Evolutionary conservation across 2,797 vertebrate species (phyloP).

Genomic region (Ptychadena robeensis): DNA sequence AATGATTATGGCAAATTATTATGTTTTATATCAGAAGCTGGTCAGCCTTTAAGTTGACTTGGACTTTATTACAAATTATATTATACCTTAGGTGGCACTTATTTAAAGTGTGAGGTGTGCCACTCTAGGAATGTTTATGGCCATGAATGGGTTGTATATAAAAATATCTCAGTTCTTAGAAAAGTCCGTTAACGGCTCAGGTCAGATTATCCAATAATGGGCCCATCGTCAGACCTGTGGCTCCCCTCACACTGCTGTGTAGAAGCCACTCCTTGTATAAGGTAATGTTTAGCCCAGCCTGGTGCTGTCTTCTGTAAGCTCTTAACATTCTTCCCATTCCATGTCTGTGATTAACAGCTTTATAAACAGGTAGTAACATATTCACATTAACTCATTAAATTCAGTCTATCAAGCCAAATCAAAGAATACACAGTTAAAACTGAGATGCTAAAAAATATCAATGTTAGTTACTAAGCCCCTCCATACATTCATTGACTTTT

Average conservation of each 20-base stretch:
- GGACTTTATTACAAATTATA: no score
- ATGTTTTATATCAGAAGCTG: no score
- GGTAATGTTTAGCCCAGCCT: slow-evolving; percentile 57
- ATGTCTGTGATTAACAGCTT: slow-evolving; percentile 33
- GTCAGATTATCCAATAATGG: slow-evolving; percentile 3
- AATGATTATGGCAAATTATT: no score
- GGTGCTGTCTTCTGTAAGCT: slow-evolving; percentile 29
- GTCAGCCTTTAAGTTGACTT: no score
- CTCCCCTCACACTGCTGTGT: slow-evolving; percentile 2
- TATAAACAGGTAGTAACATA: slow-evolving; percentile 40
- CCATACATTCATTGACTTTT: no score
- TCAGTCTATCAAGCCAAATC: neutral
- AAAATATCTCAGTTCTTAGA: neutral
- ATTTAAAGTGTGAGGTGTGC: no score
- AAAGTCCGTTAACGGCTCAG: neutral
- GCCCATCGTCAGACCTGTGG: slow-evolving; percentile 8
- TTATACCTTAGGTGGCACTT: no score
- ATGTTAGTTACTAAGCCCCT: no score
- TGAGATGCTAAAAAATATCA: no score
- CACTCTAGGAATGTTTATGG: neutral
- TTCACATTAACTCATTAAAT: slow-evolving; percentile 36
- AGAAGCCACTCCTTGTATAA: slow-evolving; percentile 36
- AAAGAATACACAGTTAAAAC: neutral
- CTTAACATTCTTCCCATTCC: slow-evolving; percentile 60
- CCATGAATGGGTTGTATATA: neutral